These are phyloP conservation scores for Trissonchulus latispiculum DNA, from an alignment of 2,888 invertebrate species.

Conservation along the genomic window DNA sequence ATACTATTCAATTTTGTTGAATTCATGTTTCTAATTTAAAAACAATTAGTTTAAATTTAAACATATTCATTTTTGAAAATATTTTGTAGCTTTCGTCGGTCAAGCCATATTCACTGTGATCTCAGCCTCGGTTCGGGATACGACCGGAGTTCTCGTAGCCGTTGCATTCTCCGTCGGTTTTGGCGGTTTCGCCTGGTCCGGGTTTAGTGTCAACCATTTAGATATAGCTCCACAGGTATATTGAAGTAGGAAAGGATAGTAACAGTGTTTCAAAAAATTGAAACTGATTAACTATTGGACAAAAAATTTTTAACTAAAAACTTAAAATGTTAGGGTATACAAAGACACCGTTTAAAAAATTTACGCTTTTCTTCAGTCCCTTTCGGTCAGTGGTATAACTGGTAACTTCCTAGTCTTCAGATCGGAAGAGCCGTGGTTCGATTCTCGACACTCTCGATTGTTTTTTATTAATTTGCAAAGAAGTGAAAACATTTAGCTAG, in stretches of 20 bases:
- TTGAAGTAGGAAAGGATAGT: not conserved
- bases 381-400: too few relatives aligned
- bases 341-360: too few relatives aligned
- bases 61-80: too few relatives aligned
- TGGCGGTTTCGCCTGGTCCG: constrained; percentile 82
- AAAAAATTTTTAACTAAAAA: too few relatives aligned
- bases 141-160: constrained; percentile 63
- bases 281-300: too few relatives aligned
- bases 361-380: too few relatives aligned
- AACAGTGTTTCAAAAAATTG: constrained; percentile 19
- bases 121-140: constrained; percentile 62
- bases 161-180: constrained; percentile 76
- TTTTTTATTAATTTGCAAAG: not conserved
- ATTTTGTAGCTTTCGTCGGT: constrained; percentile 55
- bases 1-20: too few relatives aligned
- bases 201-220: constrained; percentile 66
- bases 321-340: too few relatives aligned
- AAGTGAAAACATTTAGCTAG: too few relatives aligned
- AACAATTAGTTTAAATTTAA: too few relatives aligned
- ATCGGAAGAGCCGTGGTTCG: not conserved
- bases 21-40: too few relatives aligned
- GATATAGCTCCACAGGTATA: constrained; percentile 70
- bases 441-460: not conserved
- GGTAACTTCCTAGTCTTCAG: not conserved
- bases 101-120: constrained; percentile 77